A percentile compares a stretch with the other conserved stretches of the same genome.
Conservation (phyloP, 2,888 invertebrate species). For the Tenthredo mesomela region DNA sequence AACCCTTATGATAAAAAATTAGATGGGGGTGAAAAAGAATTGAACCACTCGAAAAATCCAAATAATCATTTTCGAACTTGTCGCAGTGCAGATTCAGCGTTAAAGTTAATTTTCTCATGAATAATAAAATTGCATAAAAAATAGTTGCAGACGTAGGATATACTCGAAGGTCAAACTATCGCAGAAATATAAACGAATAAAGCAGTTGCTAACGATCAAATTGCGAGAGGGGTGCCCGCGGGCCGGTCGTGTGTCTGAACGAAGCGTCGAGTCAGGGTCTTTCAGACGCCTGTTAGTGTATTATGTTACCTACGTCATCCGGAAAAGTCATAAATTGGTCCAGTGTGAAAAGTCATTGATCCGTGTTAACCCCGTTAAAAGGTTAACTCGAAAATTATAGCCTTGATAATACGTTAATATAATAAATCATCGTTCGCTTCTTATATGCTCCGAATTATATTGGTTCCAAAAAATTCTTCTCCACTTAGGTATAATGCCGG, state of each 20-base stretch:
- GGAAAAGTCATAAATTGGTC: slow-evolving; percentile 51
- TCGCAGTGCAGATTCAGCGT: neutral
- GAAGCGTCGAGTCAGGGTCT: slow-evolving; percentile 39
- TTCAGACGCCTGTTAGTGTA: slow-evolving; percentile 44
- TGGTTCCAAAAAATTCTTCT: neutral
- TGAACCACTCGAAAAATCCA: neutral
- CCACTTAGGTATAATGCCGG: neutral
- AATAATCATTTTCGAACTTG: neutral
- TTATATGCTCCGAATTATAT: neutral
- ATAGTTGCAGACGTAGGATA: too few relatives aligned
- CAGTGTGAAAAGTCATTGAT: slow-evolving; percentile 49
- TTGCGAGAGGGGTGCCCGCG: slow-evolving; percentile 15
- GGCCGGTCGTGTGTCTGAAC: slow-evolving; percentile 39
- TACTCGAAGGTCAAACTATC: slow-evolving; percentile 7
- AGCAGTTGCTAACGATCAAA: slow-evolving; percentile 42
- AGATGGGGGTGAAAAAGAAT: neutral
- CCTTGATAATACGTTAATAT: neutral
- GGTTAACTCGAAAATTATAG: slow-evolving; percentile 45
- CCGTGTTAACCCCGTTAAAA: slow-evolving; percentile 44
- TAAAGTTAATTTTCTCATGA: neutral
- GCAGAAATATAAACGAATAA: slow-evolving; percentile 20
- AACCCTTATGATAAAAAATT: neutral
- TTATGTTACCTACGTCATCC: slow-evolving; percentile 50
- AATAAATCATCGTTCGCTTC: slow-evolving; percentile 6
- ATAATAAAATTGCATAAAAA: neutral